Evolutionary conservation across 2,113 vertebrate species (phyloP), one percentile per base, ranked within the genome.

Genomic region (Bombycilla garrulus): DNA sequence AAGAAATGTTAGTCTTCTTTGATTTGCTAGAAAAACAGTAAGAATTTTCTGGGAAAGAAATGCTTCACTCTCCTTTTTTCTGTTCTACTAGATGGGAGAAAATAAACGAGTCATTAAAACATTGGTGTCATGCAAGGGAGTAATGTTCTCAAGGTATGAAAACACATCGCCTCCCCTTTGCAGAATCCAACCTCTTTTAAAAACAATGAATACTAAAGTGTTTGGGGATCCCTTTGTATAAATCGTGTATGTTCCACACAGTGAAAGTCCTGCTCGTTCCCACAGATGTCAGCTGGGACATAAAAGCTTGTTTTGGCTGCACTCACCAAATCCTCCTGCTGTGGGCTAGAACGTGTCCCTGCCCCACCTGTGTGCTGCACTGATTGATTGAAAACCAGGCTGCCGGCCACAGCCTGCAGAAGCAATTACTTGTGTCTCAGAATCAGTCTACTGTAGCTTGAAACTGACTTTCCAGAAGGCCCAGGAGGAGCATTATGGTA

Each of bases 291-390:
- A 90, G 65, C 76, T 76, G 86, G 90, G 94, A 95, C 54, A 33
- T 15, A 44, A 86, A 86, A 93, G 90, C 80, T 96, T 96, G 69
- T 96, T 94, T 95, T 96, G 95, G 90, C 95, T 95, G 76, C 4
- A 3, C 76, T 92, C 5, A 1, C 61, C 3, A 5, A 64, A 28
- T 69, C 53, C 76, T 94, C 76, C 91, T 94, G 87, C 82, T 54
- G 10, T 78, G 87, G 60, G 65, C 47, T 47, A 88, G 47, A 69
- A 76, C 0, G 1, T 81, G 80, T 72, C 85, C 71, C 90, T 94
- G 92, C 42, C 69, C 90, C 94, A 95, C 90, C 93, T 95, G 88
- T 73, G 56, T 19, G 48, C 94, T 85, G 69, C 62, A 28, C 66
- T n/a, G 66, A 60, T 26, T 81, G 89, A 93, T 61, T 88, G 64